phyloP scores from a whole-genome alignment of 53 echinoderm and acorn worm genomes.

The Stichopus horrens region DNA sequence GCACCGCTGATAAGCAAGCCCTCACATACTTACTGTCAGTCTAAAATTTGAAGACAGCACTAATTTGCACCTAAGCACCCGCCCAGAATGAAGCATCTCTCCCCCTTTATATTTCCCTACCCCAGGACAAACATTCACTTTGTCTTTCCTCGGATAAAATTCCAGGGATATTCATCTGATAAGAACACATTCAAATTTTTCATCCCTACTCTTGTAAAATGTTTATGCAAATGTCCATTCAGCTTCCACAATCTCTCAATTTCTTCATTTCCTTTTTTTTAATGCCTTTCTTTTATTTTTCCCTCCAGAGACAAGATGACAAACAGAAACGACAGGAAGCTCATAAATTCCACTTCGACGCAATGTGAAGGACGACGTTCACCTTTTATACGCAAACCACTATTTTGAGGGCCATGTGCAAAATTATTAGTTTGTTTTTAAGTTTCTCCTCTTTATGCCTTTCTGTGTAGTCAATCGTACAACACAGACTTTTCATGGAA shows the following conservation, averaged over 20 bases:
- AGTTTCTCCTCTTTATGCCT: background rate
- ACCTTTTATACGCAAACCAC: background rate
- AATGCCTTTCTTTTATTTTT: background rate
- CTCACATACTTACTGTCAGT: too few species aligned
- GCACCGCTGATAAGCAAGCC: too few species aligned
- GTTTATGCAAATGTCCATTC: background rate
- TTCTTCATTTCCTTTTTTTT: conserved; percentile 6
- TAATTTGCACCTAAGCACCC: too few species aligned
- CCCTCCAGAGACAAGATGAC: conserved; percentile 68
- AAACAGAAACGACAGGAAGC: conserved; percentile 90
- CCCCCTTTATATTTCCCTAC: too few species aligned
- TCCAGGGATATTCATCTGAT: too few species aligned
- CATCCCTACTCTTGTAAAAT: background rate
- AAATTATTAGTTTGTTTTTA: background rate
- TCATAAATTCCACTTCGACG: conserved; percentile 93
- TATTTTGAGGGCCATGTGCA: conserved; percentile 35
- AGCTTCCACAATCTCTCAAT: background rate
- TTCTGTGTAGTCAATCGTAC: too few species aligned
- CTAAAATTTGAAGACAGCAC: too few species aligned
- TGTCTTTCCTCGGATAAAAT: too few species aligned
- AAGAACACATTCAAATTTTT: background rate
- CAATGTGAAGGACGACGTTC: conserved; percentile 68
- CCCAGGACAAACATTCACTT: too few species aligned
- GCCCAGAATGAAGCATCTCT: too few species aligned
- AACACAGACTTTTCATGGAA: too few species aligned